Evolutionary conservation across 2,113 vertebrate species (phyloP).

Genomic region (Corydoras sp.): DNA sequence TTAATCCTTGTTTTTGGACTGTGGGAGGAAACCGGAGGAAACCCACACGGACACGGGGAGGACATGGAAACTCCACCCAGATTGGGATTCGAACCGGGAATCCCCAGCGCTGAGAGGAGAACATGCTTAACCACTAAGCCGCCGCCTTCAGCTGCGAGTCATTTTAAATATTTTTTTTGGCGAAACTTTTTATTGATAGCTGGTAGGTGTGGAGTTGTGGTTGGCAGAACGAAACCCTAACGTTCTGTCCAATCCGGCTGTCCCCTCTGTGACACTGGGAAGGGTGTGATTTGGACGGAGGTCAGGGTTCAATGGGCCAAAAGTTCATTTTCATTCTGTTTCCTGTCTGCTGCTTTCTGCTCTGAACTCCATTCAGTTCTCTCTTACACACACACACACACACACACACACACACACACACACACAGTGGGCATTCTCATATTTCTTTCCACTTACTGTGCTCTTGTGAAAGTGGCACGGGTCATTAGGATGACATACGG

Average conservation of each 20-base stretch:
- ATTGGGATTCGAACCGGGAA: too few relatives aligned
- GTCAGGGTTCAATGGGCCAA: conserved; percentile 34
- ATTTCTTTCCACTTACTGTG: conserved; percentile 22
- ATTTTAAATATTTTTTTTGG: background rate
- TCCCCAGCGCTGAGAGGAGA: too few relatives aligned
- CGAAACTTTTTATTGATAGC: too few relatives aligned
- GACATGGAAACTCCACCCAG: too few relatives aligned
- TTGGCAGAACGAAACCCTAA: too few relatives aligned
- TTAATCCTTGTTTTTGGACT: too few relatives aligned
- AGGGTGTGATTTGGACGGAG: conserved; percentile 19
- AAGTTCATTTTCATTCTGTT: conserved; percentile 44
- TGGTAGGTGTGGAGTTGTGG: too few relatives aligned
- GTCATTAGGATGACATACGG: conserved; percentile 35
- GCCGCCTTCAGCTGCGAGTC: too few relatives aligned
- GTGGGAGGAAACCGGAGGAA: too few relatives aligned
- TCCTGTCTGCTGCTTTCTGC: conserved; percentile 33
- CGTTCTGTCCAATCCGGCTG: background rate
- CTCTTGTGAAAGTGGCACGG: conserved; percentile 26
- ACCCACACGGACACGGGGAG: too few relatives aligned
- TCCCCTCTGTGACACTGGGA: conserved; percentile 16
- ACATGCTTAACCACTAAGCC: too few relatives aligned
- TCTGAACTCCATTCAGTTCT: conserved; percentile 18
- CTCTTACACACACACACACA: conserved; percentile 10
- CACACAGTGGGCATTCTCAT: conserved; percentile 24
- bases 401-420: conserved; percentile 16